A percentile compares a stretch with the other conserved stretches of the same genome.
Conservation (phyloP, 2,888 invertebrate genomes). For the Orthosia gothica region DNA sequence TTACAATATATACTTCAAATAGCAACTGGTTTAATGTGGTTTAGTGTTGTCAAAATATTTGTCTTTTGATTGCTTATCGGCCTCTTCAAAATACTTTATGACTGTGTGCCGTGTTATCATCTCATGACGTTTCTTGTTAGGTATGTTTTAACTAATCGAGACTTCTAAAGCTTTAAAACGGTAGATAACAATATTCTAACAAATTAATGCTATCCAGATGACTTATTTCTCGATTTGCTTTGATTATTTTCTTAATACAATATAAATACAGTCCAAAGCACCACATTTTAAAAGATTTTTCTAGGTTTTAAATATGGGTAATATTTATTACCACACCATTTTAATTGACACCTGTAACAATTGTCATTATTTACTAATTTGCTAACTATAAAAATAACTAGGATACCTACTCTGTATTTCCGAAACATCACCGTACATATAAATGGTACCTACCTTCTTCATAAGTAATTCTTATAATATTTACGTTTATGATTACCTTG, state of each 20-base stretch:
- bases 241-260: not conserved
- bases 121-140: not conserved
- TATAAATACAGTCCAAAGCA: too few species aligned
- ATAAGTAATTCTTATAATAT: too few species aligned
- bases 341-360: too few species aligned
- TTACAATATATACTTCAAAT: conserved; percentile 10
- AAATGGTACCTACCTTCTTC: too few species aligned
- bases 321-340: too few species aligned
- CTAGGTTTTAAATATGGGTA: too few species aligned
- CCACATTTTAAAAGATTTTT: too few species aligned
- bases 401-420: too few species aligned
- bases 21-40: not conserved
- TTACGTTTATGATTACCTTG: too few species aligned
- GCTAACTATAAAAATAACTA: too few species aligned
- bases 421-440: too few species aligned
- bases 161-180: not conserved
- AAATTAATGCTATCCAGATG: not conserved
- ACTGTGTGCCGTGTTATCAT: conserved; percentile 1
- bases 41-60: conserved; percentile 28
- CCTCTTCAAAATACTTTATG: conserved; percentile 1
- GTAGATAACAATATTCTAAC: not conserved
- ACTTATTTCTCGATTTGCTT: not conserved
- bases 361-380: too few species aligned
- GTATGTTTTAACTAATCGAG: not conserved
- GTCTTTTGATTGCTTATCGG: conserved; percentile 11